These are phyloP conservation scores for Drosophila seguyi DNA, from an alignment of 1,140 invertebrate species.

Conservation along the genomic window DNA sequence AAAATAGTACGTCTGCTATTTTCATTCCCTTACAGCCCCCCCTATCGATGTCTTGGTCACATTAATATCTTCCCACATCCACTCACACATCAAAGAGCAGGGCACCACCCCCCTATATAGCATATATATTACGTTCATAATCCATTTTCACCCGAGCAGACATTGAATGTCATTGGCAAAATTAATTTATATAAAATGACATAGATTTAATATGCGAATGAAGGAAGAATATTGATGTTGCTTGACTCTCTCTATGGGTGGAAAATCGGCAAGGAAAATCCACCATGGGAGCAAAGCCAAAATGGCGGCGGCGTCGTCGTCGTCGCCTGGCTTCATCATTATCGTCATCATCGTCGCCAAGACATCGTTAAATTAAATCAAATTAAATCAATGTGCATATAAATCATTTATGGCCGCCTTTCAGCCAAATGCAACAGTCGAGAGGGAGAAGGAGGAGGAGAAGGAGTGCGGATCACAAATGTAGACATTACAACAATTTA, in stretches of 20 bases:
- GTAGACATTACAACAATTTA: slow-evolving; percentile 78
- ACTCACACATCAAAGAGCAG: slow-evolving; percentile 22
- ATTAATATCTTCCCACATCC: slow-evolving; percentile 25
- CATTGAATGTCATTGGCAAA: slow-evolving; percentile 57
- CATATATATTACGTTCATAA: slow-evolving; percentile 44
- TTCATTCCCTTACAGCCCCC: background rate
- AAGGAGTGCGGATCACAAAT: slow-evolving; percentile 34
- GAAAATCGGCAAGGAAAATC: slow-evolving; percentile 17
- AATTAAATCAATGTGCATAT: too few species aligned
- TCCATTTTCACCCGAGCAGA: slow-evolving; percentile 51
- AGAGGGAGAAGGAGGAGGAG: background rate
- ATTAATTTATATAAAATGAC: slow-evolving; percentile 72
- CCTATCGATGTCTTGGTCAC: slow-evolving; percentile 2
- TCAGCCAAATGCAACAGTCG: slow-evolving; percentile 48
- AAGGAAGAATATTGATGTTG: slow-evolving; percentile 54
- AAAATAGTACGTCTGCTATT: slow-evolving; percentile 2
- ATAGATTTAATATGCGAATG: slow-evolving; percentile 54
- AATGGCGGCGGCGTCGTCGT: slow-evolving; percentile 50
- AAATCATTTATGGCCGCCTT: slow-evolving; percentile 73
- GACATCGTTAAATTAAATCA: slow-evolving; percentile 78
- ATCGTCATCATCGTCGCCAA: slow-evolving; percentile 58
- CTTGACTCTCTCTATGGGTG: slow-evolving; percentile 24
- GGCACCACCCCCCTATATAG: background rate
- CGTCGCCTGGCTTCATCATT: slow-evolving; percentile 24
- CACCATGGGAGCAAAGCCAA: slow-evolving; percentile 52